phyloP scores from a whole-genome alignment of 2,113 vertebrate genomes.

The Monarcha castaneiventris region DNA sequence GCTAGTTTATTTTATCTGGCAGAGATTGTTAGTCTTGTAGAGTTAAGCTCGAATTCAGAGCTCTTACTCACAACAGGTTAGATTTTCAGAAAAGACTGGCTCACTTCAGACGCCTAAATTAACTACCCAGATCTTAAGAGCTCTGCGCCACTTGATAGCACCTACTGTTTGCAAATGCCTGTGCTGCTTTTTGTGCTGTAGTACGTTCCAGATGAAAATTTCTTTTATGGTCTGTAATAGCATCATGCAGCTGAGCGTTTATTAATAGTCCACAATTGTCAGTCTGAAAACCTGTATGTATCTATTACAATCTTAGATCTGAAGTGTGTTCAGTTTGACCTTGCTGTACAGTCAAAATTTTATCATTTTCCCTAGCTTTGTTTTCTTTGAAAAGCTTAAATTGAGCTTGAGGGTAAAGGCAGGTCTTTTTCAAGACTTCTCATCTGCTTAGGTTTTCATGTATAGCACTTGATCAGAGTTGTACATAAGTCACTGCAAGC shows the following conservation, averaged over 20 bases:
- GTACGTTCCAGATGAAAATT: background rate
- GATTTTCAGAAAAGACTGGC: background rate
- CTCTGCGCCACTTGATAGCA: background rate
- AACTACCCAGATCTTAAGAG: background rate
- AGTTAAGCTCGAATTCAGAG: background rate
- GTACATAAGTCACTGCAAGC: background rate
- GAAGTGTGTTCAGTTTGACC: background rate
- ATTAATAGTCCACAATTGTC: constrained; percentile 49
- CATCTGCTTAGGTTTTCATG: background rate
- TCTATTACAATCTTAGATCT: background rate
- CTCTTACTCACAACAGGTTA: background rate
- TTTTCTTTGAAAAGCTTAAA: background rate
- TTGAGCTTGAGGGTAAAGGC: background rate
- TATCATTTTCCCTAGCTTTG: background rate
- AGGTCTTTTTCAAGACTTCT: background rate
- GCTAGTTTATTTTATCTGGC: background rate
- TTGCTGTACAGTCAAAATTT: background rate
- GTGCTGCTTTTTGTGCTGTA: background rate
- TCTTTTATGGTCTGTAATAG: constrained; percentile 19
- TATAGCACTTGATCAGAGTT: background rate
- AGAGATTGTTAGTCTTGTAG: background rate
- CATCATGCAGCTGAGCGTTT: constrained; percentile 29
- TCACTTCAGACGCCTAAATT: background rate
- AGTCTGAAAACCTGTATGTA: constrained; percentile 28
- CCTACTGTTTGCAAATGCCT: constrained; percentile 15